Base-by-base conservation (phyloP, 2,797 vertebrate genomes). In the Ctenopoma kingsleyae region DNA sequence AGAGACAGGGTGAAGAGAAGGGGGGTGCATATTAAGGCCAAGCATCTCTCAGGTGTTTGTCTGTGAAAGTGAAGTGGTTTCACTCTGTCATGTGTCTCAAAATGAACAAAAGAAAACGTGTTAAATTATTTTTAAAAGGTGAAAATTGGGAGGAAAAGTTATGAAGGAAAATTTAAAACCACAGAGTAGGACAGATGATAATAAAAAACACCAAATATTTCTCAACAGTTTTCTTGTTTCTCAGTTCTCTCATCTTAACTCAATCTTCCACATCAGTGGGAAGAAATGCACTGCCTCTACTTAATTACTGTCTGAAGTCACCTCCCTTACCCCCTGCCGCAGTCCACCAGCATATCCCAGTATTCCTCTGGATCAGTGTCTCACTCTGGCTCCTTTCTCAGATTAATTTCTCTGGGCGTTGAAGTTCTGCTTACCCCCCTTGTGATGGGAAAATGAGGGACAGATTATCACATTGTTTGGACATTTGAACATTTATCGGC, bases 381-480 rank as follows among this genome's bases (percentile, higher is more conserved):
- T 69, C 53, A 52, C 17, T 74, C 27, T 38, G 47, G 55, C 51
- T 76, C 27, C 27, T 47, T 48, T 55, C 56, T 67, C 51, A 53
- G 56, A 76, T 44, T 27, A 48, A 38, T 70, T 57, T 83, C 58
- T 75, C 6, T 27, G 43, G 61, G 70, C 4, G 11, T 58, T 38
- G 58, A 47, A 78, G 77, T 64, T 74, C 53, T 56, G 57, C 38
- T 63, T 71, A 27, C 43, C 35, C 40, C 25, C 71, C 38, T 9
- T 3, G 25, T 6, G 7, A 59, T 46, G 62, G 54, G 61, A 69
- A 65, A 55, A 62, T 83, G 84, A 89, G 60, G 53, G 83, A 72
- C 83, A 80, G 74, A 65, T 83, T 65, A 85, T 82, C 72, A 76
- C 76, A 83, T 79, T 73, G 82, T 83, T 87, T 76, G 70, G 81